Evolutionary conservation across 2,113 vertebrate species (phyloP).

Genomic region (Geococcyx californianus): DNA sequence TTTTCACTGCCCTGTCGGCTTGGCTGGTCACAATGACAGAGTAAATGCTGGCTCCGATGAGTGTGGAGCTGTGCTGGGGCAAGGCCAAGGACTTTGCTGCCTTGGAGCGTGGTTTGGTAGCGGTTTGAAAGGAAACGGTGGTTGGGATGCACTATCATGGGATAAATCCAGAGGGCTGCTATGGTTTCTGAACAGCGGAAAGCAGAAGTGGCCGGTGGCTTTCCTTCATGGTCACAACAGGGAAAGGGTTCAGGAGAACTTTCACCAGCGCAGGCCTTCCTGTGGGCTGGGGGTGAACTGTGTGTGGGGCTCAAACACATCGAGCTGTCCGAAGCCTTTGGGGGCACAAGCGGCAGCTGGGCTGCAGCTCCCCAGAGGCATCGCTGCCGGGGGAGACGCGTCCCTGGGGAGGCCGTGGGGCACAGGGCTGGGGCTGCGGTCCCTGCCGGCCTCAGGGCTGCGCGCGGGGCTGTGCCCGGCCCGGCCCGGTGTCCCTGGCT

Average conservation of each 20-base stretch:
- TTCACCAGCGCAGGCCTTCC: not conserved
- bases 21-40: fast-evolving
- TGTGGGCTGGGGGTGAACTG: not conserved
- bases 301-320: fast-evolving
- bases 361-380: not conserved
- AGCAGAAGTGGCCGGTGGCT: not conserved
- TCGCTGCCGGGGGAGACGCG: not conserved
- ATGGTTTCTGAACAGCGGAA: not conserved
- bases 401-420: not conserved
- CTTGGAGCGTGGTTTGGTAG: not conserved
- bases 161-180: not conserved
- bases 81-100: not conserved
- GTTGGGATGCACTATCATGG: not conserved
- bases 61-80: not conserved
- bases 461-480: no score
- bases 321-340: fast-evolving
- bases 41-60: not conserved
- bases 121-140: not conserved
- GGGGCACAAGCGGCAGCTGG: not conserved
- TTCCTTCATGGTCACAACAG: not conserved
- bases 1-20: not conserved
- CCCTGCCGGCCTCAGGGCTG: no score
- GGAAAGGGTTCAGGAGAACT: not conserved
- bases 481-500: not conserved
- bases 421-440: no score